These are phyloP conservation scores for Odontomachus brunneus DNA, from an alignment of 1,140 invertebrate species.

Conservation along the genomic window DNA sequence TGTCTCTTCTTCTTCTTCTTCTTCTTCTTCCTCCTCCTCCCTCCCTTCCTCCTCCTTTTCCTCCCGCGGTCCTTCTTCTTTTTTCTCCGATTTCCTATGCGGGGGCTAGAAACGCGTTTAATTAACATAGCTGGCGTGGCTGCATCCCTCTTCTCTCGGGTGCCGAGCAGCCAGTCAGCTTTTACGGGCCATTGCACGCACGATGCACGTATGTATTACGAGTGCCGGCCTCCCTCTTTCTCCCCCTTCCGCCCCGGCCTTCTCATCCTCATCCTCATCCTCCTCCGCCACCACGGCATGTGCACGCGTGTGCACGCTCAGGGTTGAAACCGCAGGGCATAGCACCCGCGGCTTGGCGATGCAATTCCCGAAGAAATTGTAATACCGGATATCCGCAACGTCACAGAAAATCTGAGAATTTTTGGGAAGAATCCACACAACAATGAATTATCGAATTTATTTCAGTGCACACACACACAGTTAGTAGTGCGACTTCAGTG, in stretches of 20 bases:
- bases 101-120: slow-evolving; percentile 77
- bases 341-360: neutral
- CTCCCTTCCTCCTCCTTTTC: slow-evolving; percentile 35
- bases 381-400: neutral
- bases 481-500: no score
- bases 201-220: slow-evolving; percentile 69
- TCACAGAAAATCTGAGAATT: neutral
- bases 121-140: slow-evolving; percentile 77
- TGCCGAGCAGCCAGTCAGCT: slow-evolving; percentile 71
- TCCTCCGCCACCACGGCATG: slow-evolving; percentile 22
- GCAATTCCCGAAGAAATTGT: slow-evolving; percentile 32
- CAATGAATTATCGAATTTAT: neutral
- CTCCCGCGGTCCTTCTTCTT: slow-evolving; percentile 59
- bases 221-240: slow-evolving; percentile 44
- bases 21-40: slow-evolving; percentile 35
- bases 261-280: neutral
- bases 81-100: slow-evolving; percentile 75
- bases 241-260: neutral
- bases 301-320: slow-evolving; percentile 36
- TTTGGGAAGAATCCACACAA: neutral
- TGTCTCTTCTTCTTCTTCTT: slow-evolving; percentile 3
- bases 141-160: slow-evolving; percentile 73
- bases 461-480: no score
- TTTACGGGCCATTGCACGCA: slow-evolving; percentile 75
- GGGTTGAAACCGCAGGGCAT: slow-evolving; percentile 28